Percentiles rank a stretch among this genome's conserved stretches.
These are phyloP conservation scores for Fratercula arctica DNA, from an alignment of 2,797 vertebrate species.

Conservation along the genomic window DNA sequence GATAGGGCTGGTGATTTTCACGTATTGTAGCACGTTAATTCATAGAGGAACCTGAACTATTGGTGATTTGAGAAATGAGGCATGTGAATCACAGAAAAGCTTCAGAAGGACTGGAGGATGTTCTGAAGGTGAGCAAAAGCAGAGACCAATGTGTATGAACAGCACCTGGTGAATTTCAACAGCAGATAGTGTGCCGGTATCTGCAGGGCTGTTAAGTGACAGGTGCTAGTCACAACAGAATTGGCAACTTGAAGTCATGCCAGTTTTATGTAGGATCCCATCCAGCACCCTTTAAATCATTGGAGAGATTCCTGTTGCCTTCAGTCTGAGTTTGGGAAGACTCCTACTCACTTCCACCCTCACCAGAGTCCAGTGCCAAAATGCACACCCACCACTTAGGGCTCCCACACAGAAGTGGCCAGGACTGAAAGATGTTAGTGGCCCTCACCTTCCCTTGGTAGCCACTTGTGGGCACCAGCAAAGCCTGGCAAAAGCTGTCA, in stretches of 20 bases:
- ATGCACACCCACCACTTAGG: background rate
- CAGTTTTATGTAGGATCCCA: background rate
- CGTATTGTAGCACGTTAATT: background rate
- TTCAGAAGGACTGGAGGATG: background rate
- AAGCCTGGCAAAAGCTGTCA: background rate
- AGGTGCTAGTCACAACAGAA: background rate
- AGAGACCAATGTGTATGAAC: background rate
- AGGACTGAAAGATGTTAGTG: background rate
- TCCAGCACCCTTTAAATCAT: background rate
- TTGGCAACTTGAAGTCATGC: background rate
- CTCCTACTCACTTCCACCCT: background rate
- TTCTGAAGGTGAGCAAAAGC: background rate
- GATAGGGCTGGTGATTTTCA: background rate
- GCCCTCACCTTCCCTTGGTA: background rate
- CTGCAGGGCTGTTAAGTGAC: background rate
- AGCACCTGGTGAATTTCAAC: background rate
- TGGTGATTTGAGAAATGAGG: background rate
- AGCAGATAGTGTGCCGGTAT: background rate
- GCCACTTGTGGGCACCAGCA: background rate
- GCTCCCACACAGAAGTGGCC: background rate
- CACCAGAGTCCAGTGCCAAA: background rate
- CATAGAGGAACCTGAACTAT: background rate
- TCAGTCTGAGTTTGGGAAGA: background rate
- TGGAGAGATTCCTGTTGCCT: background rate
- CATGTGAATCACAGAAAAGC: background rate